Conservation (phyloP, 2,797 vertebrate genomes). For the Muscicapa comitata region DNA sequence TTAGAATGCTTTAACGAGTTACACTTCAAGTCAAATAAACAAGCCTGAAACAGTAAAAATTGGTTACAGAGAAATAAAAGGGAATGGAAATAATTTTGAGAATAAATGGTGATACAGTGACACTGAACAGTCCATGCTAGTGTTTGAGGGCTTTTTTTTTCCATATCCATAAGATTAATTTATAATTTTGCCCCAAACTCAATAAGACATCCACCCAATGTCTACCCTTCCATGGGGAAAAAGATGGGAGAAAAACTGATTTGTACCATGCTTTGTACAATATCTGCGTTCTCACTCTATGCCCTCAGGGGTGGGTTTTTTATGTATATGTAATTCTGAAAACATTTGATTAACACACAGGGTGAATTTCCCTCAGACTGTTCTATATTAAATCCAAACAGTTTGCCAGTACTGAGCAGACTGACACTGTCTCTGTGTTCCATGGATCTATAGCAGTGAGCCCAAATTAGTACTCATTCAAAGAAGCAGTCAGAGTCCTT, state of each 20-base stretch:
- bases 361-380: neutral
- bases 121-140: neutral
- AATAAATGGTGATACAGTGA: accelerated
- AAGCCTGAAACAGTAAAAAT: neutral
- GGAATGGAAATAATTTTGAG: neutral
- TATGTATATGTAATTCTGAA: neutral
- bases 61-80: neutral
- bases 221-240: neutral
- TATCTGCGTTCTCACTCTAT: neutral
- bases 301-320: neutral
- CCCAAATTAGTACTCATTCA: neutral
- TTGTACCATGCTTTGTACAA: neutral
- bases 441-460: neutral
- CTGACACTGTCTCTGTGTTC: neutral
- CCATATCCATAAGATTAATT: accelerated
- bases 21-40: neutral
- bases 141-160: accelerated
- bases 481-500: neutral
- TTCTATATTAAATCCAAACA: neutral
- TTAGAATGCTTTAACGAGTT: neutral
- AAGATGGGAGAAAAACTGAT: neutral
- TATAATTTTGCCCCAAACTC: neutral
- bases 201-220: neutral
- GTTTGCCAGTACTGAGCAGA: neutral
- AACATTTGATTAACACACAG: neutral